A percentile compares a stretch with the other conserved stretches of the same genome.
These are phyloP conservation scores for Philypnodon macrostomus DNA, from an alignment of 2,797 vertebrate species.

Conservation along the genomic window DNA sequence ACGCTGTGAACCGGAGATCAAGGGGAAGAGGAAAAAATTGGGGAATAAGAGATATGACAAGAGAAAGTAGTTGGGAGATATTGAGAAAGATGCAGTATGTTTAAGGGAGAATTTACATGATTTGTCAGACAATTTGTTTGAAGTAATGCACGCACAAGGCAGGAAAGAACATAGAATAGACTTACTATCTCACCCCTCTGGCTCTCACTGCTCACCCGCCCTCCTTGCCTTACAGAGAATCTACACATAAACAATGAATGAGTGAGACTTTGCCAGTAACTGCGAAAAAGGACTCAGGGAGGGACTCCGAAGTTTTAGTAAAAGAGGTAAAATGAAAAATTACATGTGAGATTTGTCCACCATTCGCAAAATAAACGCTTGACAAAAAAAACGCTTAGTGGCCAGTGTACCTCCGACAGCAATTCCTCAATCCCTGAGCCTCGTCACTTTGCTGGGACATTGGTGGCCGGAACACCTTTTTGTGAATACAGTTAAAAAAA, in stretches of 20 bases:
- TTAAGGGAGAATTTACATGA: constrained; percentile 53
- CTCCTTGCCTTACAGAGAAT: constrained; percentile 60
- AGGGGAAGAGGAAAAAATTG: constrained; percentile 40
- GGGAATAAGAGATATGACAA: constrained; percentile 28
- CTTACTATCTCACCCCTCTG: constrained; percentile 43
- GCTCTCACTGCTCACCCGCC: constrained; percentile 40
- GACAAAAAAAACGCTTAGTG: constrained; percentile 34
- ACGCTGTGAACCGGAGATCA: constrained; percentile 81
- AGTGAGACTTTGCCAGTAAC: constrained; percentile 45
- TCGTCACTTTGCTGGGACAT: constrained; percentile 31
- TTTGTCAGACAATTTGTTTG: constrained; percentile 41
- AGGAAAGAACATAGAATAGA: constrained; percentile 37
- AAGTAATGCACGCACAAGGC: constrained; percentile 30
- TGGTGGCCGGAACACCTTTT: constrained; percentile 12
- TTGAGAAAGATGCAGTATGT: constrained; percentile 68
- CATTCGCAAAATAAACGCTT: no score
- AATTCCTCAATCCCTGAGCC: constrained; percentile 32
- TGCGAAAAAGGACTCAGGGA: constrained; percentile 51
- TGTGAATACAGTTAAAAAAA: constrained; percentile 32
- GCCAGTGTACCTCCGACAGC: constrained; percentile 54
- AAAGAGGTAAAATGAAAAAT: constrained; percentile 35
- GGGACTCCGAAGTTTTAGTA: constrained; percentile 32
- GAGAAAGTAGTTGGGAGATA: constrained; percentile 37
- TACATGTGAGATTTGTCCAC: constrained; percentile 27
- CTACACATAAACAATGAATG: constrained; percentile 38